These are phyloP conservation scores for Dasysyrphus tricinctus DNA, from an alignment of 2,888 invertebrate species.

Conservation along the genomic window DNA sequence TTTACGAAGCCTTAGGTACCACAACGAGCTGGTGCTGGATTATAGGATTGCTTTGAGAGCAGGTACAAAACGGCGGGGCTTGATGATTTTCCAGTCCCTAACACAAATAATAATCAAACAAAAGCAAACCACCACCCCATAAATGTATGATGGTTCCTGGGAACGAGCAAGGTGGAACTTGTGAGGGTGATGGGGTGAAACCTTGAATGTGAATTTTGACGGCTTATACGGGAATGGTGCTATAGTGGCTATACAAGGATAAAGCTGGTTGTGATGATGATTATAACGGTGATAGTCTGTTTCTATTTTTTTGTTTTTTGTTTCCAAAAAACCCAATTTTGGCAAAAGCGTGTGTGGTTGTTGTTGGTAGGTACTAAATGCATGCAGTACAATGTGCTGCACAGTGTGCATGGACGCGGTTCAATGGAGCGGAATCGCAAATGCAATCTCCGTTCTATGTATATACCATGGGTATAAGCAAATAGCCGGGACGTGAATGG, in stretches of 20 bases:
- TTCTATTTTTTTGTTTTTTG: conserved; percentile 28
- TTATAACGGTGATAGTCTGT: conserved; percentile 21
- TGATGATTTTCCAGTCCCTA: not conserved
- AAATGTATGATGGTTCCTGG: not conserved
- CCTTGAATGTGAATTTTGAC: conserved; percentile 44
- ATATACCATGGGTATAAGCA: conserved; percentile 25
- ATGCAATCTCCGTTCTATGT: conserved; percentile 41
- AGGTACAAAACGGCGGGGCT: not conserved
- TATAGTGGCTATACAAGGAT: conserved; percentile 12
- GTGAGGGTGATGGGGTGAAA: not conserved
- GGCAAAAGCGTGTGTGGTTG: conserved; percentile 33
- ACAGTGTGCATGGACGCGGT: conserved; percentile 40
- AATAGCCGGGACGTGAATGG: conserved; percentile 59
- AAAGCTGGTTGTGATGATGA: conserved; percentile 32
- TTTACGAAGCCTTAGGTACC: not conserved
- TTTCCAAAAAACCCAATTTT: conserved; percentile 62
- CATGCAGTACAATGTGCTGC: not conserved
- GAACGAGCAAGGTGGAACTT: not conserved
- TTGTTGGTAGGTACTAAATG: too few relatives aligned
- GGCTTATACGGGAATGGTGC: conserved; percentile 21
- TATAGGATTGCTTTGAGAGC: not conserved
- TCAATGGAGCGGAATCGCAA: conserved; percentile 65
- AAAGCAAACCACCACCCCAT: not conserved
- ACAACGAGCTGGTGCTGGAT: not conserved
- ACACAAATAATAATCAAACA: conserved; percentile 27